These are phyloP conservation scores for Neodiprion pinetum DNA, from an alignment of 1,140 invertebrate species.

Conservation along the genomic window DNA sequence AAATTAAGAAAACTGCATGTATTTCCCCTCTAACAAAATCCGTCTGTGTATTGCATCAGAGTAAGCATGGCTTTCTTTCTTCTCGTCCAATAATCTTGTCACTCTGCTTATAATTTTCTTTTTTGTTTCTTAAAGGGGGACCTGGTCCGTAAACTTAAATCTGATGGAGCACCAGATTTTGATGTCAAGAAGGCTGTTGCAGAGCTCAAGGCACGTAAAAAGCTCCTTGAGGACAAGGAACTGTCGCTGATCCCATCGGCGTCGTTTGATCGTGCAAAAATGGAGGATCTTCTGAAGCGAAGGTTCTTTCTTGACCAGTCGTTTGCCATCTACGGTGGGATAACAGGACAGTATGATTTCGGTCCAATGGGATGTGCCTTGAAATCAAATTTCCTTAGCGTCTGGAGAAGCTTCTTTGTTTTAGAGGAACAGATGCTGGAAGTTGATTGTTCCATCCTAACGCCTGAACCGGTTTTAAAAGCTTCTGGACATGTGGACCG, in stretches of 20 bases:
- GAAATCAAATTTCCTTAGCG: constrained; percentile 92
- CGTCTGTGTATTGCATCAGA: constrained; percentile 4
- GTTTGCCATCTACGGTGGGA: constrained; percentile 99
- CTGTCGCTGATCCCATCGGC: constrained; percentile 79
- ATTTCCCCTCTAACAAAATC: constrained; percentile 12
- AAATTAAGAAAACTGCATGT: constrained; percentile 5
- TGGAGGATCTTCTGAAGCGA: constrained; percentile 97
- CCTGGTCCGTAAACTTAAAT: constrained; percentile 86
- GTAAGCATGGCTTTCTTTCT: constrained; percentile 23
- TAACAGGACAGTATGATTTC: constrained; percentile 93
- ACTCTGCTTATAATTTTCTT: constrained; percentile 20
- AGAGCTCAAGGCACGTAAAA: constrained; percentile 91
- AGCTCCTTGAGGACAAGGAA: constrained; percentile 93
- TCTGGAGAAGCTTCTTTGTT: constrained; percentile 97
- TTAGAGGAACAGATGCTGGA: constrained; percentile 98
- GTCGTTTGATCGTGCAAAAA: constrained; percentile 88
- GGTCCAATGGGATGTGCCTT: constrained; percentile 99
- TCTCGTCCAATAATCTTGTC: constrained; percentile 32
- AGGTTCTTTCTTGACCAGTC: constrained; percentile 99
- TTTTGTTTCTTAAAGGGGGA: constrained; percentile 73
- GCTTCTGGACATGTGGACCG: constrained; percentile 99
- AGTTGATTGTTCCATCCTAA: constrained; percentile 97
- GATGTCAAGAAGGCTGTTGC: constrained; percentile 94
- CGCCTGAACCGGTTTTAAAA: constrained; percentile 95
- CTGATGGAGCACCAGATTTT: constrained; percentile 83